Evolutionary conservation across 1,140 invertebrate genomes (phyloP), one percentile per base, ranked within the genome.

Genomic region (Pomacea maculata): DNA sequence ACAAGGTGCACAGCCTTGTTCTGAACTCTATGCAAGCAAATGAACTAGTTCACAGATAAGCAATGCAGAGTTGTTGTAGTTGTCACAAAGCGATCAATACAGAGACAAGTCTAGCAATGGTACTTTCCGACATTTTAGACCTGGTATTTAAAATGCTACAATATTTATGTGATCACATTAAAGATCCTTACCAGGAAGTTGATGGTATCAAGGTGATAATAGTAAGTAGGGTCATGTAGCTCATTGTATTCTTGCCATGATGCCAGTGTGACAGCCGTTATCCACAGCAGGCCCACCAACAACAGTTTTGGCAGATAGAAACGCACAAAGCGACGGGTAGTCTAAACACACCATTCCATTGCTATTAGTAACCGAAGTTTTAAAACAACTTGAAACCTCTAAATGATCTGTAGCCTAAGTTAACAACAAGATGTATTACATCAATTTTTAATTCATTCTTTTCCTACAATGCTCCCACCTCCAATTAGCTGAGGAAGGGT

Each of bases 241-340:
- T 97, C 96, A 87, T 96, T 97, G 87, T 95, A 96, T 87, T 96
- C 95, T 90, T 98, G 95, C 96, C 96, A 97, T 0, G 95, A 95
- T 5, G 96, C 95, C 75, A 98, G 90, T 34, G 95, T 95, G 73
- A 98, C 93, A 10, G 95, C 95, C 9, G 96, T 95, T 68, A 96
- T 91, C 97, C 97, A 98, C 79, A 98, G 93, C 86, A 96, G 93
- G 57, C 96, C 94, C 4, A 99, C 96, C 8, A 99, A 93, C 64
- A 97, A 91, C 21, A 98, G 86, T 93, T 99, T 99, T 63, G 96
- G 96, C 75, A 97, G 88, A 91, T 99, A 99, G 91, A 99, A 99
- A 63, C 95, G 95, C 15, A 95, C 86, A 79, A 97, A 94, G 81
- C 94, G 92, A 84, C 97, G 92, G 90, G 98, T 96, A 88, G 97